These are phyloP conservation scores for Crotalus helleri DNA, from an alignment of 2,113 vertebrate species.

Conservation along the genomic window DNA sequence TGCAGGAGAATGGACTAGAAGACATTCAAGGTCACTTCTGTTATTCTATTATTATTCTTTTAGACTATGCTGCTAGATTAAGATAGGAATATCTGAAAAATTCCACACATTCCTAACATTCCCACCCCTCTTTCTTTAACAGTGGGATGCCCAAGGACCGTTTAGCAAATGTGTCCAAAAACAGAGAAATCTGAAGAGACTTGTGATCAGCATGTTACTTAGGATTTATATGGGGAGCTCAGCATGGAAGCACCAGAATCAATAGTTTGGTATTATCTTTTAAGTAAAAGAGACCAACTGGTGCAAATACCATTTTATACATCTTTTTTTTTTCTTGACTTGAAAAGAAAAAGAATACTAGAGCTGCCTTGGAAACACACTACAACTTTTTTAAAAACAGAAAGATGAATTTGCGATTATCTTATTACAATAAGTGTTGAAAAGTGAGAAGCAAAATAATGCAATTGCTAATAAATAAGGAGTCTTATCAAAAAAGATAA, in stretches of 20 bases:
- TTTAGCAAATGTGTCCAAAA: neutral
- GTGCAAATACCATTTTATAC: neutral
- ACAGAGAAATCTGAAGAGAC: neutral
- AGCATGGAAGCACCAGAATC: neutral
- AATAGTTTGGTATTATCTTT: neutral
- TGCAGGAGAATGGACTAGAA: neutral
- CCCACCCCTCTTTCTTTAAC: neutral
- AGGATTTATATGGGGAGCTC: neutral
- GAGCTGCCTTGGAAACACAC: neutral
- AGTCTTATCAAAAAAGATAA: neutral
- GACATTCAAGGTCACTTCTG: neutral
- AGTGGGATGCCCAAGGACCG: neutral
- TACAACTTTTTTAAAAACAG: neutral
- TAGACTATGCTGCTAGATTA: conserved; percentile 5
- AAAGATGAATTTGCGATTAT: neutral
- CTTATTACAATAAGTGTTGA: neutral
- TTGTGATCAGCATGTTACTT: neutral
- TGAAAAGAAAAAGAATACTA: neutral
- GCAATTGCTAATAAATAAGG: neutral
- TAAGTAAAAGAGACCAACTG: neutral
- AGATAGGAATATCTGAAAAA: neutral
- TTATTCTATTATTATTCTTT: neutral
- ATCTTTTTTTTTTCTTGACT: neutral
- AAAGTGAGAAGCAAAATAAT: neutral
- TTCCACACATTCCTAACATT: neutral